Conservation (phyloP, 2,888 invertebrate genomes). For the Cephus rjabovi region DNA sequence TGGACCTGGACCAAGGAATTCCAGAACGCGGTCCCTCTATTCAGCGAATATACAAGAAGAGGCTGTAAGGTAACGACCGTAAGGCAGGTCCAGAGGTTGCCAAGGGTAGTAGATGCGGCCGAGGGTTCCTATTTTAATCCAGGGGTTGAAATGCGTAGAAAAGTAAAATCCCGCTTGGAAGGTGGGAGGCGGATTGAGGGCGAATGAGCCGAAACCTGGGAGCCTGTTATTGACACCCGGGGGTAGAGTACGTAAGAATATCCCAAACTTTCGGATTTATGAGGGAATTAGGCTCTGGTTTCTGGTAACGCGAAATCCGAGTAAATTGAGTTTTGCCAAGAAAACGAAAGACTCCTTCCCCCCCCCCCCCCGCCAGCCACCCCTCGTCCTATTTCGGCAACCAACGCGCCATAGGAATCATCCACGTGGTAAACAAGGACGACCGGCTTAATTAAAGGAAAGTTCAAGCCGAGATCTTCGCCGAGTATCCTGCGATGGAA, state of each 20-base stretch:
- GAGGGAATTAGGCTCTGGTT: slow-evolving; percentile 25
- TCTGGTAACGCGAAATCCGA: slow-evolving; percentile 32
- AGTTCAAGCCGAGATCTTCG: not conserved
- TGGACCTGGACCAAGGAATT: not conserved
- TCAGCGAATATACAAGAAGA: not conserved
- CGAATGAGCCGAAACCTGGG: slow-evolving; percentile 26
- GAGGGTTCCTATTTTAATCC: slow-evolving; percentile 51
- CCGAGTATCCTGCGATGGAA: not conserved
- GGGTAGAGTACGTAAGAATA: slow-evolving; percentile 35
- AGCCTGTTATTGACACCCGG: slow-evolving; percentile 44
- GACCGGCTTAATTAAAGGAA: not conserved
- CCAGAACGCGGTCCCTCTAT: not conserved
- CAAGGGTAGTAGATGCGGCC: not conserved
- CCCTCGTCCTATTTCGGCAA: not conserved
- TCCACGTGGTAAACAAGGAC: not conserved
- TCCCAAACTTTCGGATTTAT: slow-evolving; percentile 45
- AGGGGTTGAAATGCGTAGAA: slow-evolving; percentile 22
- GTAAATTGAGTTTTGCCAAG: slow-evolving; percentile 26
- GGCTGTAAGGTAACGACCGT: not conserved
- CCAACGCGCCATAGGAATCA: not conserved
- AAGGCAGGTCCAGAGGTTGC: not conserved
- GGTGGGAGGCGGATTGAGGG: not conserved
- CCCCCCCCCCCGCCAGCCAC: too few relatives aligned
- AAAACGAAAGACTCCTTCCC: not conserved
- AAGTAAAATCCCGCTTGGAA: slow-evolving; percentile 26